Percentiles rank a stretch among this genome's conserved stretches.
Evolutionary conservation across 2,113 vertebrate genomes (phyloP).

Genomic region (Sinocyclocheilus rhinocerous): DNA sequence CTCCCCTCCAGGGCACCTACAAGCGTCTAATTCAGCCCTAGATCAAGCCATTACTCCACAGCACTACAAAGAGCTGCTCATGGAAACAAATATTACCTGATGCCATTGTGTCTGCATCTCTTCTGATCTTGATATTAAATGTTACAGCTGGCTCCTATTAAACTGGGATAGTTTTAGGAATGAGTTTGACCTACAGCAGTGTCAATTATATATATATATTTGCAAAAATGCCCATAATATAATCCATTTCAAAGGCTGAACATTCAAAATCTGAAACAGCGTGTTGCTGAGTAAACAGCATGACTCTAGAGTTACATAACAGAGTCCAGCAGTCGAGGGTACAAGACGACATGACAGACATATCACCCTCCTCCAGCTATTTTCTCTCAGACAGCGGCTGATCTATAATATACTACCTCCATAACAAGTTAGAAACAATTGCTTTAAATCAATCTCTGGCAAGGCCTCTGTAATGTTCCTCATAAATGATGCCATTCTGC

Average conservation of each 20-base stretch:
- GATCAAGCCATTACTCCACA: slow-evolving; percentile 17
- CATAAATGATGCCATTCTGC: slow-evolving; percentile 15
- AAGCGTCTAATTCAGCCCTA: slow-evolving; percentile 34
- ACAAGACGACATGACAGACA: not conserved
- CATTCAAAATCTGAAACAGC: not conserved
- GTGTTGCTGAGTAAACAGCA: not conserved
- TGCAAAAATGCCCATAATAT: not conserved
- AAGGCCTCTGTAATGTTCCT: slow-evolving; percentile 37
- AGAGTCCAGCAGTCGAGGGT: not conserved
- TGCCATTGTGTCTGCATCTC: not conserved
- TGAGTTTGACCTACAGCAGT: not conserved
- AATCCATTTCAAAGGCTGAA: not conserved
- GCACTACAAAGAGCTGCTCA: not conserved
- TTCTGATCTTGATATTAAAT: not conserved
- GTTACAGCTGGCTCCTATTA: not conserved
- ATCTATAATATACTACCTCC: slow-evolving; percentile 19
- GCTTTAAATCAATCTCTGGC: slow-evolving; percentile 25
- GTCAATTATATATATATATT: not conserved
- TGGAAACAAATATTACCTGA: not conserved
- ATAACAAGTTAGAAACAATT: slow-evolving; percentile 21
- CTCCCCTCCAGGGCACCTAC: not conserved
- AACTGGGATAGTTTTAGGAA: not conserved
- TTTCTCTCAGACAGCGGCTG: not conserved
- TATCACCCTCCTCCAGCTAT: slow-evolving; percentile 1
- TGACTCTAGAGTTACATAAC: not conserved